Conservation (phyloP, 2,797 vertebrate species). For the Limosa lapponica region DNA sequence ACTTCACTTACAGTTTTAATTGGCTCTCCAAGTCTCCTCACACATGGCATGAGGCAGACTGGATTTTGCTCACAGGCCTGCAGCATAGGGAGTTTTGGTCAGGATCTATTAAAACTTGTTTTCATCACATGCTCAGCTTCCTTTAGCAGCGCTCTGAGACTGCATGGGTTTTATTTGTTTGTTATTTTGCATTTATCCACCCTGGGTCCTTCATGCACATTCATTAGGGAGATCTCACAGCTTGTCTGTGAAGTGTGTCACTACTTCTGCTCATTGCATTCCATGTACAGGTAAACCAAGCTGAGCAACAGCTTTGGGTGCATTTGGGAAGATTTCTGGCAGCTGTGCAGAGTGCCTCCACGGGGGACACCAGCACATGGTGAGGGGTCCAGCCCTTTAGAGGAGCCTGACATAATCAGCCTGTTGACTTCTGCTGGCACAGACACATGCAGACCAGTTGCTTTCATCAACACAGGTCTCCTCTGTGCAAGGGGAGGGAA, state of each 20-base stretch:
- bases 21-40: background rate
- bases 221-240: constrained; percentile 13
- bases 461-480: background rate
- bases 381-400: background rate
- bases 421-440: background rate
- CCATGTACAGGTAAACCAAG: background rate
- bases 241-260: background rate
- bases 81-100: background rate
- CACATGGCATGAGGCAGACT: background rate
- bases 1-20: constrained; percentile 11
- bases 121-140: background rate
- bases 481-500: background rate
- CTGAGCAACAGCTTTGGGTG: background rate
- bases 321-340: background rate
- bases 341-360: fast-evolving
- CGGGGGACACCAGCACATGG: fast-evolving
- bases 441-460: background rate
- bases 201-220: background rate
- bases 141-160: background rate
- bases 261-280: background rate
- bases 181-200: background rate
- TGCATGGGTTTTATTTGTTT: background rate
- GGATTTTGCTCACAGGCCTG: constrained; percentile 10
- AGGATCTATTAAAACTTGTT: constrained; percentile 37
- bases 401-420: background rate